Conservation (phyloP, 2,113 vertebrate species). For the Phylloscopus trochilus region DNA sequence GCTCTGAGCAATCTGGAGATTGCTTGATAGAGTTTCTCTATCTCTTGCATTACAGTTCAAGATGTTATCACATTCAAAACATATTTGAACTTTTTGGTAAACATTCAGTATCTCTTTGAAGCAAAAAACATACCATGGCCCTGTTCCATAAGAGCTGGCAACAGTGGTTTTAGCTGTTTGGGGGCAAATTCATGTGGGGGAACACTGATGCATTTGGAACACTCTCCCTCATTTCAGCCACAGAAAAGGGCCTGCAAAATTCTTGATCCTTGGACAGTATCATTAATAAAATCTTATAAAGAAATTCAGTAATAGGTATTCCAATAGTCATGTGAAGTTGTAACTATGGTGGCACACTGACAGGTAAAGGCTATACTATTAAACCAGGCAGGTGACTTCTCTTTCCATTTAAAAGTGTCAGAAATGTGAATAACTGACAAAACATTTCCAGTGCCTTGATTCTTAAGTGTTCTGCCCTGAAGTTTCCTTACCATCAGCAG, state of each 20-base stretch:
- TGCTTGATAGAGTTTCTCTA: background rate
- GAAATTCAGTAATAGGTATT: background rate
- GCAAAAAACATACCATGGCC: background rate
- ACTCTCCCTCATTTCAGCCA: background rate
- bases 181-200: background rate
- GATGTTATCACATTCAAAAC: conserved; percentile 25
- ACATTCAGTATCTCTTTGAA: background rate
- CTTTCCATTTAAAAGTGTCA: background rate
- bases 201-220: background rate
- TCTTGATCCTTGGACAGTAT: background rate
- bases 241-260: background rate
- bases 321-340: background rate
- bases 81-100: background rate
- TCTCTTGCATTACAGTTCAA: conserved; percentile 8
- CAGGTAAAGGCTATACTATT: background rate
- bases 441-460: background rate
- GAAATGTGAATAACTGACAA: background rate
- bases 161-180: background rate
- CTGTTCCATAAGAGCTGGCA: background rate
- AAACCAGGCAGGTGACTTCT: background rate
- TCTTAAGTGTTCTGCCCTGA: background rate
- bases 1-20: background rate
- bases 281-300: background rate
- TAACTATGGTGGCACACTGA: background rate
- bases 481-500: background rate